Percentiles rank a stretch among this genome's conserved stretches.
These are phyloP conservation scores for cat (Felis catus) DNA, from an alignment of 2,113 vertebrate species.

Conservation along the genomic window DNA sequence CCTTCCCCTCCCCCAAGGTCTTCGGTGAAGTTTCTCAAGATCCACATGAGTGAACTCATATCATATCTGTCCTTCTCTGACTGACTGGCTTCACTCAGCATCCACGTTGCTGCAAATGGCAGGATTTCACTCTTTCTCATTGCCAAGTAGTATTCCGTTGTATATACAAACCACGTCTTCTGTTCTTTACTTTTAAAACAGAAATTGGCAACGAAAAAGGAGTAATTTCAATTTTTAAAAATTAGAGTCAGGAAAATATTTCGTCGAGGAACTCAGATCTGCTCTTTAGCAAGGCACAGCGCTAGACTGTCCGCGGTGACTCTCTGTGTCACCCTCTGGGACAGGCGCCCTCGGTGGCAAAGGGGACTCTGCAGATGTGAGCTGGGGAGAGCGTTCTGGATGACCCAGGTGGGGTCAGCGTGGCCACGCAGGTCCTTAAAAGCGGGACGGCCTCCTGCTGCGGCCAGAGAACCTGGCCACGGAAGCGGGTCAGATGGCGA, in stretches of 20 bases:
- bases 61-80: too few species aligned
- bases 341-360: neutral
- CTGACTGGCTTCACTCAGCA: too few species aligned
- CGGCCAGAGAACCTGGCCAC: neutral
- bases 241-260: neutral
- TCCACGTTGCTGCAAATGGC: too few species aligned
- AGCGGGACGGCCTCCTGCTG: neutral
- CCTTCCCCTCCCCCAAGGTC: too few species aligned
- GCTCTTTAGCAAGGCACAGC: neutral
- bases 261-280: neutral
- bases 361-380: neutral
- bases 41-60: too few species aligned
- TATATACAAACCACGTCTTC: too few species aligned
- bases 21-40: too few species aligned
- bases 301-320: neutral
- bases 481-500: neutral
- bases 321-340: neutral
- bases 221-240: neutral
- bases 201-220: neutral
- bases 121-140: too few species aligned
- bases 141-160: too few species aligned
- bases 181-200: neutral
- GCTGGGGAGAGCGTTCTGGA: rapidly evolving
- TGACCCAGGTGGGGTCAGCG: neutral
- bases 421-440: too few species aligned